Percentiles rank a stretch among this genome's conserved stretches.
Evolutionary conservation across 2,888 invertebrate genomes (phyloP).

Genomic region (Dicyrtomina minuta): DNA sequence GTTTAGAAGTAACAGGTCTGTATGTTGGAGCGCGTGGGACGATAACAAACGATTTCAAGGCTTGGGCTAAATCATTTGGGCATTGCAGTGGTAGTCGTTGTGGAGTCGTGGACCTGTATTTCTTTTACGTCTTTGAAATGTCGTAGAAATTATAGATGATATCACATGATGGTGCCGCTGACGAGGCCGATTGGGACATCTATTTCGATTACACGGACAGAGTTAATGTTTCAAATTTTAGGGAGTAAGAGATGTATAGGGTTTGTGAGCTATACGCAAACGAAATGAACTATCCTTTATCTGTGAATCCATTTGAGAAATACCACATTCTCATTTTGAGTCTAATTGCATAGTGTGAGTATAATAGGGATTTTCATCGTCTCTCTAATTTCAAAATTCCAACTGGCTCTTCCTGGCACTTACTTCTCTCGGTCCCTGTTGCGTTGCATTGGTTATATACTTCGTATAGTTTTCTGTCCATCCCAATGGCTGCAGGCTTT

Average conservation of each 20-base stretch:
- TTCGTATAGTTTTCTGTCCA: no score
- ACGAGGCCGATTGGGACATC: no score
- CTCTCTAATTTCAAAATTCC: background rate
- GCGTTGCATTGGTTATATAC: background rate
- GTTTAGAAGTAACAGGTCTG: no score
- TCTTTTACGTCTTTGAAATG: slow-evolving; percentile 4
- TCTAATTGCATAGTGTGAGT: background rate
- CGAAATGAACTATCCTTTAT: background rate
- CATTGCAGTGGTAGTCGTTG: no score
- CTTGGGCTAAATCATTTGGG: background rate
- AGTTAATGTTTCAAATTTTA: no score
- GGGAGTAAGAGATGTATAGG: background rate
- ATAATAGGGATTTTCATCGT: slow-evolving; percentile 21
- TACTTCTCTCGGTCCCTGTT: background rate
- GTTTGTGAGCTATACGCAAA: background rate
- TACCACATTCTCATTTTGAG: slow-evolving; percentile 19
- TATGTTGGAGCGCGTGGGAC: no score
- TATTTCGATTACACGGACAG: no score
- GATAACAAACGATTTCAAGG: no score
- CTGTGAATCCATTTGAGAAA: slow-evolving; percentile 8
- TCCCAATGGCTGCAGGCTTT: no score
- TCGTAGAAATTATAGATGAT: slow-evolving; percentile 19
- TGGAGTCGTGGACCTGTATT: no score
- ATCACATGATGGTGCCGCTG: background rate
- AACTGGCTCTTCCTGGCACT: background rate